Evolutionary conservation across 2,113 vertebrate genomes (phyloP), one percentile per base, ranked within the genome.

Genomic region (Crotophaga sulcirostris): DNA sequence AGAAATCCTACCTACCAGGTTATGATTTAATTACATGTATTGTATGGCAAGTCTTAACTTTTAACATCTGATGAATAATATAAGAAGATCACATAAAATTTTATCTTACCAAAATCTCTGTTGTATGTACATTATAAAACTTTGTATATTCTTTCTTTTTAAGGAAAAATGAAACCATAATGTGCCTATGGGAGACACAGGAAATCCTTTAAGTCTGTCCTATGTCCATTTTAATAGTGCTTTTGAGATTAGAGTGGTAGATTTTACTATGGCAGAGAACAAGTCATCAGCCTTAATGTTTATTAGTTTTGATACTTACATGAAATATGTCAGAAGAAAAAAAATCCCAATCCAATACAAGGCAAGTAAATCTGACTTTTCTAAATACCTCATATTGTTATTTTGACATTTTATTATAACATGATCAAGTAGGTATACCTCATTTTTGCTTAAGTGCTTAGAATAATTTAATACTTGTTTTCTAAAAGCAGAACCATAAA

Each of bases 131-230:
- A 90, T 72, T 62, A 64, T 36, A 67, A 14, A 93, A 74, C 40
- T 51, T 45, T 81, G 49, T 31, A 14, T 34, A 78, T 67, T 44
- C 68, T 86, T 96, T 88, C 64, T 84, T 51, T 80, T 94, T 81
- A 84, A 91, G 73, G 84, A 40, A 93, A 96, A 96, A 79, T 24
- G 49, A 97, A 96, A 93, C 45, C n/a, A 78, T 54, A 90, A 78
- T 10, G 18, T 76, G 63, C 85, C 18, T 11, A 70, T 51, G 73
- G 59, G 89, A 88, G 83, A 96, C 85, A 84, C 75, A 94, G 94
- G 87, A 96, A 97, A 96, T 95, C 96, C 54, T 92, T 84, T 58
- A 31, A 89, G 88, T 86, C 84, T 96, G 89, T 88, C 93, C 81
- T 96, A 93, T 95, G 76, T 91, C 84, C 70, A 38, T 78, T 95